Conservation (phyloP, 2,113 vertebrate genomes). For the Urocynchramus pylzowi region DNA sequence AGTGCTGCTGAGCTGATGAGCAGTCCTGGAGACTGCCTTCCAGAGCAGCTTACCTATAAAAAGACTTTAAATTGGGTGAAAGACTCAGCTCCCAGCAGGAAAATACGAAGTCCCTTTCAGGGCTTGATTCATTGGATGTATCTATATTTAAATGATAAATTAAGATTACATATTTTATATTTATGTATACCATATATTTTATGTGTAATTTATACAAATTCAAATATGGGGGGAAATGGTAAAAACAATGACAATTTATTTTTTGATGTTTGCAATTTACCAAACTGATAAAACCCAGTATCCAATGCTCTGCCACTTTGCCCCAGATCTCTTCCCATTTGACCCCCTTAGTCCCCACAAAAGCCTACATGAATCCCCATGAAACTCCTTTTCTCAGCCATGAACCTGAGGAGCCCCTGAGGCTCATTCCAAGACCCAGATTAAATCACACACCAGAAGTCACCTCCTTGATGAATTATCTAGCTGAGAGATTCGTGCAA, state of each 20-base stretch:
- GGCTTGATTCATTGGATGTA: not conserved
- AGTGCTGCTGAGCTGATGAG: not conserved
- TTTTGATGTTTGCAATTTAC: not conserved
- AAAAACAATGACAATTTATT: not conserved
- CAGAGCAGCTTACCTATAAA: not conserved
- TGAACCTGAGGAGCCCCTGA: not conserved
- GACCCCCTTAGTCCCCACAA: not conserved
- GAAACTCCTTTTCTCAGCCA: not conserved
- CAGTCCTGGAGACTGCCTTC: not conserved
- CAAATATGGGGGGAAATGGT: fast-evolving
- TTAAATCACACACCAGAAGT: not conserved
- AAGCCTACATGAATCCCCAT: not conserved
- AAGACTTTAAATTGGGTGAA: not conserved
- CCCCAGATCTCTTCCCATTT: not conserved
- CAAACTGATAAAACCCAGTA: not conserved
- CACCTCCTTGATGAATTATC: not conserved
- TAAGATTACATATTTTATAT: not conserved
- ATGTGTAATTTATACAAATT: not conserved
- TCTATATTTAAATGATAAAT: not conserved
- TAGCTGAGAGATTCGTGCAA: not conserved
- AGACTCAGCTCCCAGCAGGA: not conserved
- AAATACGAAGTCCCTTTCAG: not conserved
- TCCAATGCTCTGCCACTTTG: not conserved
- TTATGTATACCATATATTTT: not conserved
- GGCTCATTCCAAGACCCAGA: not conserved